Percentiles rank a stretch among this genome's conserved stretches.
Conservation (phyloP, 2,797 vertebrate genomes). For the Pogonophryne albipinna region DNA sequence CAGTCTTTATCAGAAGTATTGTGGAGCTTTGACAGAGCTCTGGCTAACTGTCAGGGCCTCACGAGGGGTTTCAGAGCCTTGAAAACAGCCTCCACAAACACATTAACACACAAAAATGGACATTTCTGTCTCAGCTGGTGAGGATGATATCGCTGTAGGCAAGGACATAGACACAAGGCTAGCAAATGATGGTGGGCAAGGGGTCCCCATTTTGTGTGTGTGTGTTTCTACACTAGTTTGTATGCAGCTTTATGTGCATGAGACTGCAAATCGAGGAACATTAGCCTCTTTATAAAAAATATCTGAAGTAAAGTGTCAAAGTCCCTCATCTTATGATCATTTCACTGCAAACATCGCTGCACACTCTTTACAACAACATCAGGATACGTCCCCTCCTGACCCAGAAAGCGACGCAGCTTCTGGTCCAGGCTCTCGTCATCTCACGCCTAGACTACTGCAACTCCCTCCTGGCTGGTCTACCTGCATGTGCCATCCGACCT, state of each 20-base stretch:
- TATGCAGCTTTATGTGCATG: not conserved
- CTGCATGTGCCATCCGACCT: too few species aligned
- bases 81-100: conserved; percentile 50
- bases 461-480: too few species aligned
- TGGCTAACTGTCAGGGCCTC: conserved; percentile 49
- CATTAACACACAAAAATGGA: conserved; percentile 14
- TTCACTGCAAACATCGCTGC: too few species aligned
- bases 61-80: conserved; percentile 59
- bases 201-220: conserved; percentile 5
- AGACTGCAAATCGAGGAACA: not conserved
- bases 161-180: conserved; percentile 59
- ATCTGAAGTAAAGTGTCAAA: not conserved
- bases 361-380: too few species aligned
- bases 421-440: too few species aligned
- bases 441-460: too few species aligned
- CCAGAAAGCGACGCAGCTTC: too few species aligned
- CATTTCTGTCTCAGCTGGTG: conserved; percentile 53
- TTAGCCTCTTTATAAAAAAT: not conserved
- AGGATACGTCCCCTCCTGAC: too few species aligned
- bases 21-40: conserved; percentile 53
- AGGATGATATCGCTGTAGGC: conserved; percentile 53
- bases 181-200: conserved; percentile 30
- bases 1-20: conserved; percentile 50
- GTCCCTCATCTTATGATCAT: not conserved
- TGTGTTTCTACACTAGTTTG: not conserved